Evolutionary conservation across 2,113 vertebrate genomes (phyloP).

Genomic region (Pantherophis guttatus): DNA sequence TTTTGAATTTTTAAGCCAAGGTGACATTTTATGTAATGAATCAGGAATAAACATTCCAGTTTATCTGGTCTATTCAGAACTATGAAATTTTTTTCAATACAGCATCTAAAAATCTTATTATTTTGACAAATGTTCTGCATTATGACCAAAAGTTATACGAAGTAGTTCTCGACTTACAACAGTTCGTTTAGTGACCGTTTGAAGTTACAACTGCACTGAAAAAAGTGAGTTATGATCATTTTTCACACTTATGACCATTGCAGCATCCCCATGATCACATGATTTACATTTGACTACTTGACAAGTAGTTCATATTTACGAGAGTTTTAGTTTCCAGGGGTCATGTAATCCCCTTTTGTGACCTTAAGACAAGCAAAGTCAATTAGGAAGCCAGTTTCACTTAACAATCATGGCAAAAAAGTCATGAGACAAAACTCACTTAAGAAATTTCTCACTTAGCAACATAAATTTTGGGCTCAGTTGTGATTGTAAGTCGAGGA

Average conservation of each 20-base stretch:
- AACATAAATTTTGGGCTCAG: background rate
- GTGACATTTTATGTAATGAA: background rate
- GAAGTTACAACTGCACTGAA: background rate
- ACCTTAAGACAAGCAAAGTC: background rate
- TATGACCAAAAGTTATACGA: background rate
- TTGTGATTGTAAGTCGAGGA: background rate
- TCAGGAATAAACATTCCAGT: background rate
- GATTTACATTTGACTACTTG: background rate
- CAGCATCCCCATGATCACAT: background rate
- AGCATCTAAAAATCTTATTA: background rate
- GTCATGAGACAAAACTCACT: background rate
- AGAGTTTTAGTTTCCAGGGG: background rate
- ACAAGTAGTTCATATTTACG: background rate
- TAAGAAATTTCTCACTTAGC: background rate
- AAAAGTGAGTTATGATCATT: background rate
- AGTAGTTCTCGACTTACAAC: background rate
- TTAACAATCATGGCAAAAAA: background rate
- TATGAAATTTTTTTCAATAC: background rate
- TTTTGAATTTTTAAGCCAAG: background rate
- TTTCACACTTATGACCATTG: background rate
- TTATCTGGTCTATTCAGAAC: background rate
- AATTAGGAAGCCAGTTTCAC: background rate
- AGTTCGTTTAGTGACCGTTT: background rate
- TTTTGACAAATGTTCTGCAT: background rate
- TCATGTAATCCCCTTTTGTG: background rate